phyloP scores from a whole-genome alignment of 1,140 invertebrate species.

The Leptinotarsa undecemlineata region DNA sequence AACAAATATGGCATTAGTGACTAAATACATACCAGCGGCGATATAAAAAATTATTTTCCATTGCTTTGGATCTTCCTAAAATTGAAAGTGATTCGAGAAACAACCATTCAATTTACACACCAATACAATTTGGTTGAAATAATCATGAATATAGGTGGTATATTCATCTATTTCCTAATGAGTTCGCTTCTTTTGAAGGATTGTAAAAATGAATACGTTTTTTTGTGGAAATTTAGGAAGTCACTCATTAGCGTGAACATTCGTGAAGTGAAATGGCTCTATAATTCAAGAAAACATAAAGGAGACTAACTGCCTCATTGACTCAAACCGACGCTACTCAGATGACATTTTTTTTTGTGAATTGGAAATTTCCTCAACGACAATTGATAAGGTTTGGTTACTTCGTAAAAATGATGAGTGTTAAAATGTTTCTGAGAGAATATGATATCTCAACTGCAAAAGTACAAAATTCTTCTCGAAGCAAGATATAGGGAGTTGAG shows the following conservation, averaged over 20 bases:
- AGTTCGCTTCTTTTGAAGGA: neutral
- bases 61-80: constrained; percentile 25
- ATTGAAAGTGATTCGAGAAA: neutral
- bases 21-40: constrained; percentile 57
- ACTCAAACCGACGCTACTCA: too few species aligned
- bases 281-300: too few species aligned
- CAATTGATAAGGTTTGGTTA: too few species aligned
- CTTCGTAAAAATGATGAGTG: too few species aligned
- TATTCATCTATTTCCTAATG: neutral
- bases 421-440: too few species aligned
- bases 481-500: too few species aligned
- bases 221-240: neutral
- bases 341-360: too few species aligned
- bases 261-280: neutral
- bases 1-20: constrained; percentile 58
- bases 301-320: too few species aligned
- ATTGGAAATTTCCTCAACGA: too few species aligned
- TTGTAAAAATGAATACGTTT: neutral
- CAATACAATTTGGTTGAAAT: neutral
- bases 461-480: too few species aligned
- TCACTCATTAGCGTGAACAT: neutral
- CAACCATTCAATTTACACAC: neutral
- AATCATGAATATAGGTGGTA: neutral
- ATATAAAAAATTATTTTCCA: constrained; percentile 67
- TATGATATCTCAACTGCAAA: too few species aligned